Conservation (phyloP, 2,797 vertebrate genomes). For the Acipenser oxyrinchus region DNA sequence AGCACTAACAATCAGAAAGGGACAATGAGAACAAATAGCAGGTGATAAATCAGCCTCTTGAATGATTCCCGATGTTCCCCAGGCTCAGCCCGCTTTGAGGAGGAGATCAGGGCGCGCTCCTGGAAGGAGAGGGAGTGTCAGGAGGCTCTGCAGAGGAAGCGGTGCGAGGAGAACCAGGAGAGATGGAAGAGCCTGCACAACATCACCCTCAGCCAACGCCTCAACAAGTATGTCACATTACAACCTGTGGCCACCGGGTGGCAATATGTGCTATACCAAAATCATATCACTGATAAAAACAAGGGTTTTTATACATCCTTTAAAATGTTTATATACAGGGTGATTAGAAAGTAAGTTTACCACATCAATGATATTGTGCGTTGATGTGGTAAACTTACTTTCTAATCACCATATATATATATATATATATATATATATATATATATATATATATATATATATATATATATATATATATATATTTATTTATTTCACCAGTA, state of each 20-base stretch:
- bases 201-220: constrained; percentile 52
- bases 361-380: too few relatives aligned
- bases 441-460: too few relatives aligned
- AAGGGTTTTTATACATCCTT: too few relatives aligned
- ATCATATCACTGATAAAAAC: too few relatives aligned
- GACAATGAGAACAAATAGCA: not conserved
- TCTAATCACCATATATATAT: too few relatives aligned
- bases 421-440: too few relatives aligned
- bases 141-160: constrained; percentile 38
- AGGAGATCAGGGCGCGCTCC: constrained; percentile 48
- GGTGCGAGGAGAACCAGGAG: constrained; percentile 49
- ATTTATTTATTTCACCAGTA: not conserved
- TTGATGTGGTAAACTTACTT: too few relatives aligned
- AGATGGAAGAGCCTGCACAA: constrained; percentile 49
- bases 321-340: too few relatives aligned
- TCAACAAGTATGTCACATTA: constrained; percentile 39
- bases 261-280: too few relatives aligned
- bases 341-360: too few relatives aligned
- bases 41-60: not conserved
- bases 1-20: not conserved
- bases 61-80: constrained; percentile 8
- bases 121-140: constrained; percentile 37
- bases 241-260: too few relatives aligned
- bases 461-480: too few relatives aligned
- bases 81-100: constrained; percentile 43